Evolutionary conservation across 1,140 invertebrate species (phyloP).

Genomic region (Leptestheria dahalacensis): DNA sequence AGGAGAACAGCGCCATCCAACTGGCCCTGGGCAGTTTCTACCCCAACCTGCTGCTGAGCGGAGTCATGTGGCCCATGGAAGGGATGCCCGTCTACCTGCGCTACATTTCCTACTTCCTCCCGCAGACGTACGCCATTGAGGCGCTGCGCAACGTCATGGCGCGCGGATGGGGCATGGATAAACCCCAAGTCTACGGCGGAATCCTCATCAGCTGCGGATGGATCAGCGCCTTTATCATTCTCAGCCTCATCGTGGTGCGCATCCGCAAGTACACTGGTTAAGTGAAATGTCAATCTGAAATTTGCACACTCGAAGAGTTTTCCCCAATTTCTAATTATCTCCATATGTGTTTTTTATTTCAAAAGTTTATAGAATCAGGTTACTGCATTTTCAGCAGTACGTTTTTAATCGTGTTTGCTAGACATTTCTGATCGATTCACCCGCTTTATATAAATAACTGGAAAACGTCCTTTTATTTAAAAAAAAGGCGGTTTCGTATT

Average conservation of each 20-base stretch:
- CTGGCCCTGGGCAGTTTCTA: conserved; percentile 82
- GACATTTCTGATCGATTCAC: no score
- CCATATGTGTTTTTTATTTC: no score
- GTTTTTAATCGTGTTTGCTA: no score
- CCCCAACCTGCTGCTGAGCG: conserved; percentile 77
- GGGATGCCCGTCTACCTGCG: conserved; percentile 73
- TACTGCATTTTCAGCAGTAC: no score
- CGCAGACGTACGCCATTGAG: conserved; percentile 79
- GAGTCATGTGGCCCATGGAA: conserved; percentile 86
- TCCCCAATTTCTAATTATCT: no score
- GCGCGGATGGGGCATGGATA: conserved; percentile 66
- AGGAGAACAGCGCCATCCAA: conserved; percentile 82
- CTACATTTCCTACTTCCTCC: conserved; percentile 67
- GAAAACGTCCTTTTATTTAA: no score
- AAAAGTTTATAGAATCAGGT: no score
- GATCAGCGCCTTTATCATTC: conserved; percentile 68
- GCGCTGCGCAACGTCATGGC: conserved; percentile 75
- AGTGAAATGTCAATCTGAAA: no score
- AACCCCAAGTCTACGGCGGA: conserved; percentile 72
- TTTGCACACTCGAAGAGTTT: no score
- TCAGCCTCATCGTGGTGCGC: conserved; percentile 51
- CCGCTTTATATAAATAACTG: no score
- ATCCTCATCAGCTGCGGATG: conserved; percentile 71
- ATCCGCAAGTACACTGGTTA: conserved; percentile 23
- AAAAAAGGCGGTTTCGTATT: no score